Evolutionary conservation across 2,797 vertebrate species (phyloP).

Genomic region (Tarsius wallacei): DNA sequence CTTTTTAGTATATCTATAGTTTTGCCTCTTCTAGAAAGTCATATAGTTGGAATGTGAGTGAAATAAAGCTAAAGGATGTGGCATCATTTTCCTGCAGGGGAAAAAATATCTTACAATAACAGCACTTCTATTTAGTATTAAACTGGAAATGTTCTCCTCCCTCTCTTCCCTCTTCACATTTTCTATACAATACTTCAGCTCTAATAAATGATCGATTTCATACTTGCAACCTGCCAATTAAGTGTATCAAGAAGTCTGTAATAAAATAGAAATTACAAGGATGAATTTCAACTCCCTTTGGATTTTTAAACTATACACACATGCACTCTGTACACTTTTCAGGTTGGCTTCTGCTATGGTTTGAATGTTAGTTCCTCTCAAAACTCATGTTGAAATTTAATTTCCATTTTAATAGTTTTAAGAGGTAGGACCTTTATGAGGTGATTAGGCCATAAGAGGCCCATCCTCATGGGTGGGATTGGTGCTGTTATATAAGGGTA

Average conservation of each 20-base stretch:
- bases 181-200: conserved; percentile 45
- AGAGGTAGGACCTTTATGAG: not conserved
- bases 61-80: conserved; percentile 73
- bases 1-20: not conserved
- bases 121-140: conserved; percentile 69
- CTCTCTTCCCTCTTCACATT: conserved; percentile 74
- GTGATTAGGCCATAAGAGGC: not conserved
- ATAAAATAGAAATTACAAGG: conserved; percentile 61
- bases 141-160: conserved; percentile 69
- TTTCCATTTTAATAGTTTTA: not conserved
- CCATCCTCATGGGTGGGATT: not conserved
- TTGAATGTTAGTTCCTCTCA: not conserved
- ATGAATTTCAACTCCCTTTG: conserved; percentile 35
- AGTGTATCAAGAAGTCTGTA: conserved; percentile 41
- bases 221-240: conserved; percentile 72
- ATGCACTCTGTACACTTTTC: not conserved
- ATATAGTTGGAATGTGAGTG: not conserved
- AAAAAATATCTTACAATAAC: conserved; percentile 59
- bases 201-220: conserved; percentile 75
- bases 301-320: not conserved
- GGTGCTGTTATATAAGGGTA: not conserved
- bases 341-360: not conserved
- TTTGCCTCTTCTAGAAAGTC: not conserved
- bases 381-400: not conserved
- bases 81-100: conserved; percentile 54